These are phyloP conservation scores for Saxicola maurus DNA, from an alignment of 2,797 vertebrate species.

Conservation along the genomic window DNA sequence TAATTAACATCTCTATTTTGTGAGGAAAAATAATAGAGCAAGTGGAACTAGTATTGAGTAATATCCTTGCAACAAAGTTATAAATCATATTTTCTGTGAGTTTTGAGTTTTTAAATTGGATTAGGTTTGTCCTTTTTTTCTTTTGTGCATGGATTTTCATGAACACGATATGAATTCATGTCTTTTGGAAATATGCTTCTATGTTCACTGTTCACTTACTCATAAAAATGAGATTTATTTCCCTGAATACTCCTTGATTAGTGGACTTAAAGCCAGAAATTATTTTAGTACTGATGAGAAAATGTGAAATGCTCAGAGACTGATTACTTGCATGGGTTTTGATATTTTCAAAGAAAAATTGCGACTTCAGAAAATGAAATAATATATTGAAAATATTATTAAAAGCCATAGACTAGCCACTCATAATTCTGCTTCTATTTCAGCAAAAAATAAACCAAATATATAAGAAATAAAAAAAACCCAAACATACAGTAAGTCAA, in stretches of 20 bases:
- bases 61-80: neutral
- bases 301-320: neutral
- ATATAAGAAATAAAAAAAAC: neutral
- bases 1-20: neutral
- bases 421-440: neutral
- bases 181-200: neutral
- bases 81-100: neutral
- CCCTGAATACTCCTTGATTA: neutral
- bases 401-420: neutral
- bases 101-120: neutral
- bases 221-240: neutral
- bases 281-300: neutral
- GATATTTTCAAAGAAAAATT: neutral
- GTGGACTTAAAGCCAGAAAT: neutral
- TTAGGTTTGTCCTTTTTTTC: neutral
- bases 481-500: neutral
- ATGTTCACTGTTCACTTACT: neutral
- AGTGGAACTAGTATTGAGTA: neutral
- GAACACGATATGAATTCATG: neutral
- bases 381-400: neutral
- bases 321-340: neutral
- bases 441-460: neutral
- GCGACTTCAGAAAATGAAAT: neutral
- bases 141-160: neutral
- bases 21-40: conserved; percentile 1